These are phyloP conservation scores for Gastrophysa polygoni DNA, from an alignment of 2,888 invertebrate genomes.

Conservation along the genomic window DNA sequence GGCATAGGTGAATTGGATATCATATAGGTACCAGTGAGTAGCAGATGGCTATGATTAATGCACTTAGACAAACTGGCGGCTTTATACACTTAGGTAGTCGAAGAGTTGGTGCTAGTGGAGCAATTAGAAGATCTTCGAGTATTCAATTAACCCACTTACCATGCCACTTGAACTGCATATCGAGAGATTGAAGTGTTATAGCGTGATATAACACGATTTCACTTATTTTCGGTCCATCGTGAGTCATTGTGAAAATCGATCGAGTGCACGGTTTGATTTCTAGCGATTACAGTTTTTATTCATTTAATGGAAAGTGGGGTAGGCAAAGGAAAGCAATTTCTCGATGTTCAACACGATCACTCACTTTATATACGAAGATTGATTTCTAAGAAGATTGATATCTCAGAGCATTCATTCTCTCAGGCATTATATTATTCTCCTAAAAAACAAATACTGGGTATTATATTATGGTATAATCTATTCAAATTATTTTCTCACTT, in stretches of 20 bases:
- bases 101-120: background rate
- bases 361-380: no score
- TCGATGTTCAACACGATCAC: no score
- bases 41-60: background rate
- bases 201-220: background rate
- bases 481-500: no score
- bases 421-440: no score
- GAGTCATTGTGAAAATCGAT: background rate
- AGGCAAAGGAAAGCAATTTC: background rate
- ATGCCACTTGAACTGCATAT: constrained; percentile 10
- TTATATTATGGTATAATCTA: no score
- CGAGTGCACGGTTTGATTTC: background rate
- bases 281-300: background rate
- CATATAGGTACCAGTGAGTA: no score
- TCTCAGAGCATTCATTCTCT: no score
- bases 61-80: background rate
- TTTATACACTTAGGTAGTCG: constrained; percentile 11
- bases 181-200: background rate
- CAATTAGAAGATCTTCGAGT: constrained; percentile 3
- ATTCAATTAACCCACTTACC: constrained; percentile 10
- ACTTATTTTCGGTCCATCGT: background rate
- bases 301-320: background rate
- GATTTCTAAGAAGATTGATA: no score
- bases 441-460: no score
- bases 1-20: no score